Base-by-base conservation (phyloP, 1,140 invertebrate species). In the Euwallacea fornicatus region DNA sequence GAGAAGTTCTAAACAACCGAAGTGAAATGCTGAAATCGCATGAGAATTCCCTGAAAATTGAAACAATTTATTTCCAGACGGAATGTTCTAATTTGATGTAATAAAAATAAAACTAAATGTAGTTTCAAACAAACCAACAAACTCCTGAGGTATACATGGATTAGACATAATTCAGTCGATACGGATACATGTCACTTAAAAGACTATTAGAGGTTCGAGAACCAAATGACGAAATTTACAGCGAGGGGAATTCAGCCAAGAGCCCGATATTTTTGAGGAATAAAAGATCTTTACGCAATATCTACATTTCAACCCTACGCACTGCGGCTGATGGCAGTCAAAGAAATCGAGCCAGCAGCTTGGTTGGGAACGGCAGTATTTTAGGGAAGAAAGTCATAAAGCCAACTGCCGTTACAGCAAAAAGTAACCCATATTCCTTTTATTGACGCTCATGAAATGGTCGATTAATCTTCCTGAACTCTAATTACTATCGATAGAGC, bases 311-410 rank as follows among this genome's bases (percentile, higher is more conserved):
- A 61, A 16, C 61, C 41, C 47, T 66, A 54, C 63, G 50, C 63
- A 66, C 41, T 66, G 63, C 63, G 63, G 63, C 6, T 53, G 47
- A 13, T 33, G 21, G 21, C 21, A 33, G 21, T 33, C 21, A 66
- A 66, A 66, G 53, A 58, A 67, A 67, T 67, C 43, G 33, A 58
- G 42, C 43, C 21, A 7, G 33, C n/a, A 21, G n/a, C 7, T 21
- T 15, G 41, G 55, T 58, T 11, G 46, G 10, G n/a, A 42, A 10
- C 7, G 53, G 50, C 63, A 11, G 63, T 66, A 66, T 66, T 66
- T 66, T 66, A 66, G 42, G 47, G 55, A 67, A 59, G 55, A 44
- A 67, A 67, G 65, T 67, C 65, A 67, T 67, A 67, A 67, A 59
- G 43, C 13, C 55, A 67, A 59, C 65, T 46, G 42, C 53, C 55